Percentiles rank a stretch among this genome's conserved stretches.
phyloP scores from a whole-genome alignment of 2,797 vertebrate species.

The Sarcoramphus papa region DNA sequence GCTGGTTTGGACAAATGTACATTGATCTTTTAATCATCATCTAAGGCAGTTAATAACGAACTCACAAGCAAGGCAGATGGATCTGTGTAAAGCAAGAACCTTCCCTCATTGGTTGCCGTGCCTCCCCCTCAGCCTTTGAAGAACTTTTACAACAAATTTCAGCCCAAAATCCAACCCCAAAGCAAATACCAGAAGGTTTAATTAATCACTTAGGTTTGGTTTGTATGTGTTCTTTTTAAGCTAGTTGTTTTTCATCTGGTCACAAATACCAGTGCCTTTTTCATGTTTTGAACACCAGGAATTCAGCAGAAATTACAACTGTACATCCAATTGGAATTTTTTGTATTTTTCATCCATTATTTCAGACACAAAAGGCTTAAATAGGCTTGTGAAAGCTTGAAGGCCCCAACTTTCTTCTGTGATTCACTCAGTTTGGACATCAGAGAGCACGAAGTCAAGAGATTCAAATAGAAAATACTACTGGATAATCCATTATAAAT shows the following conservation, averaged over 20 bases:
- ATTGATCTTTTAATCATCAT: background rate
- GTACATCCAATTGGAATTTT: background rate
- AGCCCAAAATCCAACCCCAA: background rate
- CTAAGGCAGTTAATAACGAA: background rate
- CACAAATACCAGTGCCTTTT: background rate
- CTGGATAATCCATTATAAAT: background rate
- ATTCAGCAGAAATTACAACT: background rate
- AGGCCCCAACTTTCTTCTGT: background rate
- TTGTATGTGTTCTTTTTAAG: background rate
- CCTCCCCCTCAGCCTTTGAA: background rate
- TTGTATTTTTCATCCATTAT: background rate
- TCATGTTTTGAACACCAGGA: background rate
- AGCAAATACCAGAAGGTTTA: background rate
- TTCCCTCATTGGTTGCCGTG: background rate
- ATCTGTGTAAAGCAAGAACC: background rate
- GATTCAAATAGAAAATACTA: background rate
- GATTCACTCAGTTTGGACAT: background rate
- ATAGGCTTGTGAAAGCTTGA: background rate
- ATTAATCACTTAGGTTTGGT: background rate
- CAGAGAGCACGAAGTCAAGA: background rate
- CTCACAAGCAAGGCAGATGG: background rate
- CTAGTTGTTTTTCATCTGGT: background rate
- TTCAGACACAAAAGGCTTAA: background rate
- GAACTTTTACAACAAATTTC: background rate
- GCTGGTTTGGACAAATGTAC: background rate